Evolutionary conservation across 2,113 vertebrate species (phyloP), one percentile per base, ranked within the genome.

Genomic region (Turnix velox): DNA sequence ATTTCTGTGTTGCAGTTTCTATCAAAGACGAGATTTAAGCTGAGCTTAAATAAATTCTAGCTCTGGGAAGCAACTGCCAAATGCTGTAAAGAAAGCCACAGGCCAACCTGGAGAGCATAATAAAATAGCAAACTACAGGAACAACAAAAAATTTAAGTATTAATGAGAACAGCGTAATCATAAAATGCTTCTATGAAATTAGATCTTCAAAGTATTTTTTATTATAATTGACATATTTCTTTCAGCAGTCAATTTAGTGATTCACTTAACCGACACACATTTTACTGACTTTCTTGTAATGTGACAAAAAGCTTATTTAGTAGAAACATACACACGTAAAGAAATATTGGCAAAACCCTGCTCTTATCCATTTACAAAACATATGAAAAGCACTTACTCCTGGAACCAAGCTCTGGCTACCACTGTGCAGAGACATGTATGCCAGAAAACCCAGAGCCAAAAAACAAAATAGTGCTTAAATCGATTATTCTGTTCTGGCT

Each of bases 361-460:
- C 17, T 68, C 80, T 65, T 57, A 61, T 78, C 66, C 18, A 0
- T 81, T 88, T 93, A 90, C 66, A 84, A 88, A 93, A 72, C 74
- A 82, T 30, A 86, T 7, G 92, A 95, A 39, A 93, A 93, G 66
- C 87, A 83, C 89, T 94, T 31, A 74, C 61, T 92, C 31, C 92
- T 95, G 94, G 91, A 94, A 92, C n/a, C 43, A 35, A 49, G 90
- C 88, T 95, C 86, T 94, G 94, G 91, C 90, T 92, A 84, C 76
- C 90, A 90, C 88, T 75, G 88, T 48, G 80, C 69, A 68, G 68
- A 48, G 75, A 49, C n/a, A 0, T 0, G 10, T 0, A 30, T 0
- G 93, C 96, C 95, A 96, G 79, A 71, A 95, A 88, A 59, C 6
- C 77, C 86, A 61, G 5, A 62, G 88, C 92, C 92, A 94, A 93